phyloP scores from a whole-genome alignment of 92 coral and sea anemone species.

The Palythoa grandiflora region DNA sequence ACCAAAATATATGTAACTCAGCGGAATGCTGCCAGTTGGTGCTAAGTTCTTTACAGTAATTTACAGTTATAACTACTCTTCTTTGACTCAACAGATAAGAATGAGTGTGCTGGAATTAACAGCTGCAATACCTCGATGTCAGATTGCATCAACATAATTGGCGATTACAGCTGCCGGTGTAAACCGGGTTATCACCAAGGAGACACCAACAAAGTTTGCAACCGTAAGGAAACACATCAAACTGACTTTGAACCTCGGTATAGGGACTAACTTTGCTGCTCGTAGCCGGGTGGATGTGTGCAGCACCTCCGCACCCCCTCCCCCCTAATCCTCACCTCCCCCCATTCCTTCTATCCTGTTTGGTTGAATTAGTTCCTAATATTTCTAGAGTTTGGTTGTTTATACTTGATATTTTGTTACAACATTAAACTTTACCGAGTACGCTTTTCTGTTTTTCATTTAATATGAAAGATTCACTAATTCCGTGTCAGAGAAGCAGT shows the following conservation, averaged over 20 bases:
- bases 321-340: not conserved
- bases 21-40: too few species aligned
- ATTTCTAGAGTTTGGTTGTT: too few species aligned
- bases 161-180: slow-evolving; percentile 34
- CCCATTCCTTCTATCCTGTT: too few species aligned
- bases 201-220: slow-evolving; percentile 20
- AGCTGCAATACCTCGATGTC: slow-evolving; percentile 4
- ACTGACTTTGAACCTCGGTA: not conserved
- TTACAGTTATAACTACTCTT: not conserved
- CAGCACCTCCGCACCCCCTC: not conserved
- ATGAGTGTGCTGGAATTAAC: slow-evolving; percentile 32
- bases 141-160: slow-evolving; percentile 7
- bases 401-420: too few species aligned
- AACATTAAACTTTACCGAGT: too few species aligned
- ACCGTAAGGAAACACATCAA: slow-evolving; percentile 3
- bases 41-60: not conserved
- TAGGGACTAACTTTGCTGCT: too few species aligned
- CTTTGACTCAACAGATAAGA: not conserved
- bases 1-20: too few species aligned
- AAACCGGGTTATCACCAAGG: slow-evolving; percentile 35
- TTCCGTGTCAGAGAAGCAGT: too few species aligned
- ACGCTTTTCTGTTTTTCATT: too few species aligned
- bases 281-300: too few species aligned
- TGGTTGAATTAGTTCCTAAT: too few species aligned
- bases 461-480: too few species aligned